These are phyloP conservation scores for Erannis defoliaria DNA, from an alignment of 2,888 invertebrate genomes.

Conservation along the genomic window DNA sequence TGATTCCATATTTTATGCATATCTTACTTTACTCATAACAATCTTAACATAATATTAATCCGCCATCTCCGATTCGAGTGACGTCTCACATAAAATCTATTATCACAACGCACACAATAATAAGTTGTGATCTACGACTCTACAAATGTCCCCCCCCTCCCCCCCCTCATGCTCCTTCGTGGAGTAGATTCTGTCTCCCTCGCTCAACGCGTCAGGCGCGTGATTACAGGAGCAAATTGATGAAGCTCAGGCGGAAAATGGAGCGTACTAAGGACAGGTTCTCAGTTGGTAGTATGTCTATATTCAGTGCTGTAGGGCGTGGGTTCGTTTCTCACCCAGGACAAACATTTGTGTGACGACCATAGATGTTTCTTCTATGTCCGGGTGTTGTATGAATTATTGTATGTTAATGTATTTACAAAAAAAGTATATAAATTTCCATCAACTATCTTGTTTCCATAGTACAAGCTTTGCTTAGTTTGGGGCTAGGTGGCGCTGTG, in stretches of 20 bases:
- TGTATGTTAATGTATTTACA: too few relatives aligned
- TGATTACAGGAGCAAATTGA: conserved; percentile 39
- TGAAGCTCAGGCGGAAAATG: conserved; percentile 21
- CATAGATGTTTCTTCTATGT: too few relatives aligned
- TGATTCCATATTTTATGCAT: too few relatives aligned
- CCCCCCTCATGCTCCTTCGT: background rate
- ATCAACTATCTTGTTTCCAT: too few relatives aligned
- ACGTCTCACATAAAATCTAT: conserved; percentile 18
- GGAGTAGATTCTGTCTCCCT: background rate
- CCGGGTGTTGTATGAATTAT: too few relatives aligned
- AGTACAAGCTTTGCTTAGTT: too few relatives aligned
- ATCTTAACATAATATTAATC: too few relatives aligned
- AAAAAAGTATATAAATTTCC: too few relatives aligned
- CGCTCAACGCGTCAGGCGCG: conserved; percentile 24
- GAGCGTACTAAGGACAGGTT: conserved; percentile 2
- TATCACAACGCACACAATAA: conserved; percentile 28
- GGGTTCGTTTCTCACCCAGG: too few relatives aligned
- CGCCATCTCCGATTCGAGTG: conserved; percentile 17
- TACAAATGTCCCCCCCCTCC: conserved; percentile 4
- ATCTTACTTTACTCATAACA: conserved; percentile 1
- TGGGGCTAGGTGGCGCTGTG: too few relatives aligned
- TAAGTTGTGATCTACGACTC: conserved; percentile 33
- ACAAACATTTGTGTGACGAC: too few relatives aligned
- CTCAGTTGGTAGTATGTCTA: background rate
- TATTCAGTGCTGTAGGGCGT: too few relatives aligned